Evolutionary conservation across 2,797 vertebrate genomes (phyloP).

Genomic region (Vultur gryphus): DNA sequence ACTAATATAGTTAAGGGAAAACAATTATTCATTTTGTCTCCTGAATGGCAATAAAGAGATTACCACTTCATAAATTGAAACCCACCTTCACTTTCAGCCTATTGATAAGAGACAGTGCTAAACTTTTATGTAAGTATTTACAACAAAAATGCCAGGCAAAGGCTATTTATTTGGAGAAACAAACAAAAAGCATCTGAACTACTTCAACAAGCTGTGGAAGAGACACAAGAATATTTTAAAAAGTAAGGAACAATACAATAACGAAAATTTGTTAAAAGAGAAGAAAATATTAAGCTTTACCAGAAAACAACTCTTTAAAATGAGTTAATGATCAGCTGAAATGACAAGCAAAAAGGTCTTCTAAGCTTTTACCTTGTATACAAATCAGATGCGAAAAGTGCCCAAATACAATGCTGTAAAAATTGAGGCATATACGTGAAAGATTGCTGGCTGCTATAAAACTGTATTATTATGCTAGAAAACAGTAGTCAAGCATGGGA

Average conservation of each 20-base stretch:
- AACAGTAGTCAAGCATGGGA: not conserved
- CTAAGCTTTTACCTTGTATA: not conserved
- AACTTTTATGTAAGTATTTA: not conserved
- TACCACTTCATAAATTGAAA: not conserved
- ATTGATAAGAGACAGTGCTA: not conserved
- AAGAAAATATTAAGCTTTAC: not conserved
- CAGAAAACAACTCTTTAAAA: not conserved
- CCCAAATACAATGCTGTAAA: not conserved
- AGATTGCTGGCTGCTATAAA: not conserved
- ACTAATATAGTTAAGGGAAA: not conserved
- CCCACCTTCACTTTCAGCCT: not conserved
- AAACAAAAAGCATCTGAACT: not conserved
- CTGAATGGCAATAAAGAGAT: not conserved
- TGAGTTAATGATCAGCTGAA: not conserved
- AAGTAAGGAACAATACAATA: not conserved
- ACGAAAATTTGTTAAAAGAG: not conserved
- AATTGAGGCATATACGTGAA: not conserved
- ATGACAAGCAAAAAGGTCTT: not conserved
- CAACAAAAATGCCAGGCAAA: not conserved
- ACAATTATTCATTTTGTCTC: not conserved
- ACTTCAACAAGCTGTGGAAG: not conserved
- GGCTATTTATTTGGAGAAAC: not conserved
- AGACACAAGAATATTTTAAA: not conserved
- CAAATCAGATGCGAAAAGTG: not conserved
- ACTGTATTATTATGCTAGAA: not conserved